phyloP scores from a whole-genome alignment of 2,113 vertebrate genomes.

The Sarotherodon lohbergeri region DNA sequence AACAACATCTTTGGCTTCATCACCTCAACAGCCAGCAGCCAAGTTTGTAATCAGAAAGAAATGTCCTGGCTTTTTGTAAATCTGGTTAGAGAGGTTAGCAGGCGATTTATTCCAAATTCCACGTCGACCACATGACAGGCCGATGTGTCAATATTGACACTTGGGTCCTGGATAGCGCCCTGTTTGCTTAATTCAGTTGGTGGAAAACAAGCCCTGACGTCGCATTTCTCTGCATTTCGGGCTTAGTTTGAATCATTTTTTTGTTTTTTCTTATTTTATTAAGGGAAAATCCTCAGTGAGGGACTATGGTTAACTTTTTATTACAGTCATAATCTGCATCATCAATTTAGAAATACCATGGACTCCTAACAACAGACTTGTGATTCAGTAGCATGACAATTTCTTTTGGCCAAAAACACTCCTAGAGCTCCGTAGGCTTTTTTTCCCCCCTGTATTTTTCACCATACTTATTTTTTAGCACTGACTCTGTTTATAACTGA shows the following conservation, averaged over 20 bases:
- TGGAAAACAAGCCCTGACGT: not conserved
- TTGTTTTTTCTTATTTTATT: not conserved
- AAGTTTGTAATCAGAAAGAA: constrained; percentile 5
- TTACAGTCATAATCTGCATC: not conserved
- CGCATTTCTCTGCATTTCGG: not conserved
- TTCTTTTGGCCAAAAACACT: not conserved
- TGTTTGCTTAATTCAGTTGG: not conserved
- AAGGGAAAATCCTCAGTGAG: not conserved
- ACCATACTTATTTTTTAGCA: not conserved
- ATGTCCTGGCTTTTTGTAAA: constrained; percentile 28
- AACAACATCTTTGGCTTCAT: not conserved
- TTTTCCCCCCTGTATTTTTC: accelerated
- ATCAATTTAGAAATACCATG: not conserved
- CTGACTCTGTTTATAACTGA: not conserved
- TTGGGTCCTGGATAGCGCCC: not conserved
- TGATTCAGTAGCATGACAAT: not conserved
- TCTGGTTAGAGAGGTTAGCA: constrained; percentile 15
- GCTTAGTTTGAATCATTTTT: not conserved
- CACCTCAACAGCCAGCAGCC: not conserved
- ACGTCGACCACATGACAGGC: constrained; percentile 9
- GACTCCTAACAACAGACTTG: not conserved
- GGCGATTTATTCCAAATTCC: constrained; percentile 28
- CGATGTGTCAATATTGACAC: constrained; percentile 43
- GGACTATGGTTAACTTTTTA: not conserved
- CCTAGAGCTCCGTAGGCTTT: accelerated